These are phyloP conservation scores for Cacoxenus indagator DNA, from an alignment of 2,888 invertebrate genomes.

Conservation along the genomic window DNA sequence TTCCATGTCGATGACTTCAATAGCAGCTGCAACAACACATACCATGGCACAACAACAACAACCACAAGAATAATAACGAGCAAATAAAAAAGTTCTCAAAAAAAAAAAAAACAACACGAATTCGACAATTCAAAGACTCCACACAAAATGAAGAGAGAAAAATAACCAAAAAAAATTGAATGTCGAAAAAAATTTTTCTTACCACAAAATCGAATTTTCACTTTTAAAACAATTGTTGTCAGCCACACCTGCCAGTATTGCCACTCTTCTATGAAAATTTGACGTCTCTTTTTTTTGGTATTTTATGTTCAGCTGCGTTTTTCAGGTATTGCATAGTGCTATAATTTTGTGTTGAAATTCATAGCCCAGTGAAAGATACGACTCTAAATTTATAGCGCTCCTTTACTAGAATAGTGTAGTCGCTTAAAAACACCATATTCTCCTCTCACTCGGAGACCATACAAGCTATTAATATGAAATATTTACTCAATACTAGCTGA, in stretches of 20 bases:
- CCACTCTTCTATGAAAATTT: not conserved
- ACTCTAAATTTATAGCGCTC: no score
- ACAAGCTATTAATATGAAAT: no score
- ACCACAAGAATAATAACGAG: conserved; percentile 20
- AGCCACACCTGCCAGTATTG: conserved; percentile 36
- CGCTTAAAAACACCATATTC: no score
- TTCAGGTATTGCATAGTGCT: no score
- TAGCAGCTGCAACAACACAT: conserved; percentile 47
- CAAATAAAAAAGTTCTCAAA: conserved; percentile 46
- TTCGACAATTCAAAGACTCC: conserved; percentile 24
- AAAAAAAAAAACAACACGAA: conserved; percentile 22
- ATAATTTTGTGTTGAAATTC: no score
- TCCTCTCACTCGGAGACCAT: no score
- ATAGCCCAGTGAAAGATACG: no score
- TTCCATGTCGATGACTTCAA: conserved; percentile 38
- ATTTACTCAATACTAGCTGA: no score
- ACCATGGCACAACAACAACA: no score
- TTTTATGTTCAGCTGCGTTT: conserved; percentile 40
- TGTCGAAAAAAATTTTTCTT: conserved; percentile 35
- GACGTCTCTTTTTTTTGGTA: conserved; percentile 6
- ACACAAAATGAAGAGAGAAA: not conserved
- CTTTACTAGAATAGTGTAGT: no score
- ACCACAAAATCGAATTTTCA: conserved; percentile 67
- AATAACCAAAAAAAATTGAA: conserved; percentile 47
- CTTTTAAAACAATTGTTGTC: conserved; percentile 64